Evolutionary conservation across 2,888 invertebrate genomes (phyloP).

Genomic region (Drosophila hamatofila): DNA sequence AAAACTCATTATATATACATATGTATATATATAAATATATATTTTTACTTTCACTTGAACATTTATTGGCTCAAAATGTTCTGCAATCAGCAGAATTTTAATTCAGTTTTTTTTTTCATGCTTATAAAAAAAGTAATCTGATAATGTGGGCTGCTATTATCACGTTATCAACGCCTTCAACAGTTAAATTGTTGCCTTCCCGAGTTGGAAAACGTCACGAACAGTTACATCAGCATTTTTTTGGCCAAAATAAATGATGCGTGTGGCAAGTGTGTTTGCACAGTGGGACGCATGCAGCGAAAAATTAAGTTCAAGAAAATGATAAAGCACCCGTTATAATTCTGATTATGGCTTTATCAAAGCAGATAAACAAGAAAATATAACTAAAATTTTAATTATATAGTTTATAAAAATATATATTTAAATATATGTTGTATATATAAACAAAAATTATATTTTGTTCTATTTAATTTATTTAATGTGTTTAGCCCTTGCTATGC

Average conservation of each 20-base stretch:
- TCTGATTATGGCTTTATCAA: slow-evolving; percentile 5
- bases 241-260: slow-evolving; percentile 41
- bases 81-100: slow-evolving; percentile 40
- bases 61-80: slow-evolving; percentile 17
- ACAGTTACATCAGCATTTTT: slow-evolving; percentile 55
- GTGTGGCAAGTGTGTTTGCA: slow-evolving; percentile 44
- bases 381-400: not conserved
- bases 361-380: not conserved
- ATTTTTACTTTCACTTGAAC: slow-evolving; percentile 50
- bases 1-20: slow-evolving; percentile 4
- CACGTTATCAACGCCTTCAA: slow-evolving; percentile 54
- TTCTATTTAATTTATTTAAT: not conserved
- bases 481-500: not conserved
- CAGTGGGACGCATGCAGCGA: slow-evolving; percentile 39
- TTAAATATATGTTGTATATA: not conserved
- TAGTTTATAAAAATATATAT: not conserved
- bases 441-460: not conserved
- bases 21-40: slow-evolving; percentile 1
- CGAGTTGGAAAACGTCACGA: slow-evolving; percentile 48
- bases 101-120: not conserved
- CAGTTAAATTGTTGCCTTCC: slow-evolving; percentile 16
- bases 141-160: slow-evolving; percentile 49
- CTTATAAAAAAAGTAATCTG: slow-evolving; percentile 30
- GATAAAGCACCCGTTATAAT: not conserved
- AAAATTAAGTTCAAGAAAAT: slow-evolving; percentile 7